Evolutionary conservation across 1,140 invertebrate species (phyloP), one percentile per base, ranked within the genome.

Genomic region (Nephila pilipes): DNA sequence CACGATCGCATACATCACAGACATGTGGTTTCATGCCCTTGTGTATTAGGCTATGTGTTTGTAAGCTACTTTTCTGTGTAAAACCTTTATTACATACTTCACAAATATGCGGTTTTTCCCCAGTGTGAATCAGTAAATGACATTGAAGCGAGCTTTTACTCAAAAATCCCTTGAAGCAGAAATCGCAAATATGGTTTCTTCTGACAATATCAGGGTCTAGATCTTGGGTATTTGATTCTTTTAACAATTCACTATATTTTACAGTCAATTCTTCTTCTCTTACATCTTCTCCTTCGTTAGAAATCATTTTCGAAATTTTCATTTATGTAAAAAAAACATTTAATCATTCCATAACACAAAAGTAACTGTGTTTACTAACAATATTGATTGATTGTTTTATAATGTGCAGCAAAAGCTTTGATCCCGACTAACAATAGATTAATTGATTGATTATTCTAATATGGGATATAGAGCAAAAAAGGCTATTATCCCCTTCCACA

Each of bases 1-100:
- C 96, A 94, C 96, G 96, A 46, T 95, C 94, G 94, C 96, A 97
- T 1, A 96, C 95, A 38, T 95, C 94, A 95, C 96, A 96, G 55
- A 95, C 95, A 94, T 95, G 96, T 3, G 96, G 96, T 93, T 96
- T 95, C n/a, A 96, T 95, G 20, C 95, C 94, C 16, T 95, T 95
- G 93, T 96, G 96, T 18, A 95, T 95, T n/a, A 96, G 94, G 91
- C 95, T 95, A 90, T 96, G 95, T 22, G 85, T 94, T 18, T 94
- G 94, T 25, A 87, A 75, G 29, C 89, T 88, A 54, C 87, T 88
- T 88, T 88, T 88, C 25, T 88, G 58, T 1, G 87, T 65, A 6
- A 88, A 88, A n/a, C 87, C 25, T 46, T 65, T 65, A 12, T 69
- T 38, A 25, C 87, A 88, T 16, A 46, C 46, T 63, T 88, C 3